Conservation (phyloP, 2,113 vertebrate species). For the Callipepla squamata region DNA sequence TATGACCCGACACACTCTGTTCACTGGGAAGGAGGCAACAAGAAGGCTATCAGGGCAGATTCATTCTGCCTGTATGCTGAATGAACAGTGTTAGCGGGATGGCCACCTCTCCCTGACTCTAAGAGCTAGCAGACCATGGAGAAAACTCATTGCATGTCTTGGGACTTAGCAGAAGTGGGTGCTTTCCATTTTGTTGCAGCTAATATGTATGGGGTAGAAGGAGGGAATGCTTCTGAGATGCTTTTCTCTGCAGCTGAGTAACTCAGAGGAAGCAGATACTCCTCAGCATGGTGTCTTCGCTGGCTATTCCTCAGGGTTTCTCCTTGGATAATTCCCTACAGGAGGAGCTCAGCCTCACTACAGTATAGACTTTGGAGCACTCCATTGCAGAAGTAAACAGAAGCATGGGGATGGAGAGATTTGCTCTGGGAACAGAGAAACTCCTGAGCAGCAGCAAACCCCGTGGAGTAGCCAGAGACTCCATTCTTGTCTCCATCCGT, state of each 20-base stretch:
- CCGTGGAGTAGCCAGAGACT: background rate
- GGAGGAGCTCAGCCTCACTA: background rate
- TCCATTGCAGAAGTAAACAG: background rate
- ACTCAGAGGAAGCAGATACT: accelerated
- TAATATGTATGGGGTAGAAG: accelerated
- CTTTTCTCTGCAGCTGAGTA: background rate
- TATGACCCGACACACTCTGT: background rate
- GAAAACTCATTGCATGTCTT: background rate
- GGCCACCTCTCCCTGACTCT: background rate
- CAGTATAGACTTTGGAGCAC: accelerated
- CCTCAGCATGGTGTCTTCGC: background rate
- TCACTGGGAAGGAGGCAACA: background rate
- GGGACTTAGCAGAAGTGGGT: background rate
- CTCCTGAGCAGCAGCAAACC: background rate
- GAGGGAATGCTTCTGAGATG: accelerated
- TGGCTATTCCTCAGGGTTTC: background rate
- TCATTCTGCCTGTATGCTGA: background rate
- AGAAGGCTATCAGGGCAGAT: background rate
- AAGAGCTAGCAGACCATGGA: background rate
- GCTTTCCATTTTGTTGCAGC: background rate
- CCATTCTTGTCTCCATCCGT: accelerated
- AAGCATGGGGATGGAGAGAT: accelerated
- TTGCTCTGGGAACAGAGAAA: background rate
- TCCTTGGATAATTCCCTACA: background rate
- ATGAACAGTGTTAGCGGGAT: background rate